Evolutionary conservation across 2,888 invertebrate genomes (phyloP), one percentile per base, ranked within the genome.

Genomic region (Chorisops tibialis): DNA sequence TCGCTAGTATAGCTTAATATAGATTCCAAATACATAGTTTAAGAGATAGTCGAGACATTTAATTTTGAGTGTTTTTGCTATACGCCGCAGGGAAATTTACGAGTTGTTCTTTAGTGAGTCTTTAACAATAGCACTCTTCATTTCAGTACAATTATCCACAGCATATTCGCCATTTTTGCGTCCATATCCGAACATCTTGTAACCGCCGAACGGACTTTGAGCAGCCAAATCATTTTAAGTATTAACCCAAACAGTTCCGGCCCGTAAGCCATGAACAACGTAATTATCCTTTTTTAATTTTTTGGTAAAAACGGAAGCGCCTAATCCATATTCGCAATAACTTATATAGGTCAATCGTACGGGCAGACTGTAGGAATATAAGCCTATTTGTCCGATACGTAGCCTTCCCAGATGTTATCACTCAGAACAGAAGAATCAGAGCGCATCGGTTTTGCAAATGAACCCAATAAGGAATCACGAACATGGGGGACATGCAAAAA

Each of bases 361-460:
- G 95, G 35, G 97, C 96, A 0, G 97, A 96, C 0, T 96, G 96
- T 78, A 97, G n/a, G n/a, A n/a, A n/a, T n/a, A n/a, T n/a, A n/a
- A n/a, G n/a, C n/a, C n/a, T n/a, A n/a, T n/a, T n/a, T 97, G 69
- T 96, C 96, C 82, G 94, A 94, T 69, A 91, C 89, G 63, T 77
- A 83, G 3, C 94, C 93, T 71, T 95, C 93, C 48, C 83, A 85
- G 88, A 95, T 93, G 69, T 89, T 74, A 71, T 95, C 95, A 54
- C 83, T 72, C 0, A 95, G 94, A 71, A 93, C 83, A 1, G 89
- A 84, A 77, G 94, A 94, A 3, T 95, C 92, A n/a, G n/a, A n/a
- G n/a, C n/a, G n/a, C 0, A 95, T 96, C 12, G 96, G 95, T 72
- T 93, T 83, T 7, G 96, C 82, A 75, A 86, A 96, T 78, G 87